A percentile compares a stretch with the other conserved stretches of the same genome.
These are phyloP conservation scores for Rhagoletis pomonella DNA, from an alignment of 1,140 invertebrate species.

Conservation along the genomic window DNA sequence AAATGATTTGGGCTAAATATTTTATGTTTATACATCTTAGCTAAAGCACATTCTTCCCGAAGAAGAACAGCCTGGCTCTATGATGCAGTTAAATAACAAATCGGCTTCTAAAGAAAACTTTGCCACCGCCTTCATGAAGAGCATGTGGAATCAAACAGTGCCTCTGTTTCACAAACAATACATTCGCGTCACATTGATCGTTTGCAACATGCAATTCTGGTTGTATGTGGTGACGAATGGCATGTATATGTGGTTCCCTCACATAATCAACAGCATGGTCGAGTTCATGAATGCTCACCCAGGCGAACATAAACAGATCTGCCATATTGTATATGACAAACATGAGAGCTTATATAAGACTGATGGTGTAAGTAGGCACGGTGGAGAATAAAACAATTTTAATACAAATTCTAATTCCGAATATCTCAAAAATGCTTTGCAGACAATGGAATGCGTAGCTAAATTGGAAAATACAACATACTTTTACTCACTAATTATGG, in stretches of 20 bases:
- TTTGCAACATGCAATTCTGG: constrained; percentile 69
- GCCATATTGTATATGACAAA: constrained; percentile 59
- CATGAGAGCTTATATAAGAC: constrained; percentile 54
- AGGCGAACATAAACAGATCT: constrained; percentile 53
- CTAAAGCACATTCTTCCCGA: constrained; percentile 55
- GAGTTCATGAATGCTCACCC: constrained; percentile 58
- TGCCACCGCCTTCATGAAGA: constrained; percentile 56
- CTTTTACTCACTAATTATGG: constrained; percentile 58
- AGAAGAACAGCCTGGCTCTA: constrained; percentile 38
- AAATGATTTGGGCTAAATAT: background rate
- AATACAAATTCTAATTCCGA: background rate
- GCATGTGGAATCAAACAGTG: constrained; percentile 74
- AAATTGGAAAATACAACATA: constrained; percentile 59
- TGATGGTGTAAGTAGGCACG: constrained; percentile 55
- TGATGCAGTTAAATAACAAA: constrained; percentile 21
- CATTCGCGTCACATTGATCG: constrained; percentile 72
- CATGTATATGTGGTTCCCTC: constrained; percentile 62
- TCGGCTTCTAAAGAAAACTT: constrained; percentile 47
- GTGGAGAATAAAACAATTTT: background rate
- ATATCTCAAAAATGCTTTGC: background rate
- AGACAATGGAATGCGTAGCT: constrained; percentile 56
- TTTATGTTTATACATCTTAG: constrained; percentile 9
- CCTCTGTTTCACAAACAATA: constrained; percentile 75
- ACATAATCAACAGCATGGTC: constrained; percentile 59
- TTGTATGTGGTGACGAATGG: constrained; percentile 74